Conservation (phyloP, 1,140 invertebrate genomes). For the Diploscapter pachys region DNA sequence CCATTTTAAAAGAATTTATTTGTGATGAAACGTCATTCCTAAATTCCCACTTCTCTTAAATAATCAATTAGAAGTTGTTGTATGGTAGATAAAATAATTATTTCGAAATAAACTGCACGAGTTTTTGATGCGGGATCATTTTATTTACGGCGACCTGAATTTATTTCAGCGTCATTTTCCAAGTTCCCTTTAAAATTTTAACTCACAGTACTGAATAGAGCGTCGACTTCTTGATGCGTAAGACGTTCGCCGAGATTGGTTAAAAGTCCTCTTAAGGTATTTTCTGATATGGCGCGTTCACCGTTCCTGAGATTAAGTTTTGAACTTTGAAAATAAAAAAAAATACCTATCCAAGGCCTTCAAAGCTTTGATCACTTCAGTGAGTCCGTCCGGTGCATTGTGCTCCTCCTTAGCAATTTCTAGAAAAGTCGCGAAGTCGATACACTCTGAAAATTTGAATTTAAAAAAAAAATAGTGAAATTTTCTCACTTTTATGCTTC, state of each 20-base stretch:
- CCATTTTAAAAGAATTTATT: no score
- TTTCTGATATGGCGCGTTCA: slow-evolving; percentile 15
- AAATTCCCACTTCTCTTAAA: no score
- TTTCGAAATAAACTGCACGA: slow-evolving; percentile 26
- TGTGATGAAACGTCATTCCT: no score
- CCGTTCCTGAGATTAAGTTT: slow-evolving; percentile 3
- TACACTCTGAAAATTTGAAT: slow-evolving; percentile 15
- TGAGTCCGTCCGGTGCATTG: slow-evolving; percentile 18
- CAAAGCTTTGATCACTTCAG: slow-evolving; percentile 29
- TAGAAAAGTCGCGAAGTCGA: slow-evolving; percentile 27
- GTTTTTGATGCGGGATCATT: slow-evolving; percentile 29
- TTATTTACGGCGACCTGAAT: slow-evolving; percentile 23
- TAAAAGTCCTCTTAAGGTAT: slow-evolving; percentile 12
- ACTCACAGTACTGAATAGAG: slow-evolving; percentile 4
- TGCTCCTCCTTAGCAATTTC: slow-evolving; percentile 29
- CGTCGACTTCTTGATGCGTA: slow-evolving; percentile 22
- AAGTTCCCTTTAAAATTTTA: background rate
- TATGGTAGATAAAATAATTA: background rate
- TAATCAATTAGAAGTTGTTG: no score
- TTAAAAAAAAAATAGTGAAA: slow-evolving; percentile 3
- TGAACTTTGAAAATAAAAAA: background rate
- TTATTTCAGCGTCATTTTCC: background rate
- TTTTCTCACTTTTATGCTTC: slow-evolving; percentile 18
- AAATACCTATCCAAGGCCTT: slow-evolving; percentile 31
- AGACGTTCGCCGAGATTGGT: slow-evolving; percentile 24